Conservation (phyloP, 1,140 invertebrate genomes). For the Reticulitermes speratus region DNA sequence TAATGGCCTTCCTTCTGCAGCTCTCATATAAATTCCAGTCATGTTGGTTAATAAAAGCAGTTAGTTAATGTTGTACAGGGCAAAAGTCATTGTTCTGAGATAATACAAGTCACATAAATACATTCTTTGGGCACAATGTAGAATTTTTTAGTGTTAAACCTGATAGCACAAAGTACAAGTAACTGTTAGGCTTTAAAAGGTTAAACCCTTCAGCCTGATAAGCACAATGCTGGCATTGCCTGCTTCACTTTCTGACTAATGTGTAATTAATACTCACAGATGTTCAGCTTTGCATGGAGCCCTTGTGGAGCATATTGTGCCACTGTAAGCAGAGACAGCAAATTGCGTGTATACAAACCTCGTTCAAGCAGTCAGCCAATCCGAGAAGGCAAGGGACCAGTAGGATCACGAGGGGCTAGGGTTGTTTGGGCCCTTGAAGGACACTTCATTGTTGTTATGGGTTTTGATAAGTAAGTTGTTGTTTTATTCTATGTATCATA, state of each 20-base stretch:
- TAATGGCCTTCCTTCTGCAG: too few species aligned
- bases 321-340: conserved; percentile 87
- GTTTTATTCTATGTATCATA: not conserved
- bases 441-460: conserved; percentile 79
- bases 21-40: too few species aligned
- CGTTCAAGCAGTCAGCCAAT: conserved; percentile 63
- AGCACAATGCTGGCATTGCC: too few species aligned
- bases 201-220: too few species aligned
- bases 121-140: too few species aligned
- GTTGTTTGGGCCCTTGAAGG: conserved; percentile 86
- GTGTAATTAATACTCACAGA: conserved; percentile 49
- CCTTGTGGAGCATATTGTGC: conserved; percentile 81
- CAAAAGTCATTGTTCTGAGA: too few species aligned
- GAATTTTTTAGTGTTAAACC: too few species aligned
- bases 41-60: too few species aligned
- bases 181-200: too few species aligned
- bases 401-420: conserved; percentile 81
- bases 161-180: too few species aligned
- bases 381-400: conserved; percentile 77
- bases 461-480: conserved; percentile 80
- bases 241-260: not conserved
- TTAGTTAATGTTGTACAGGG: too few species aligned
- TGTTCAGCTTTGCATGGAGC: conserved; percentile 90
- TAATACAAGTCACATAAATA: too few species aligned
- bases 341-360: conserved; percentile 79